Base-by-base conservation (phyloP, 1,140 invertebrate species). In the Drosophila chauvacae region DNA sequence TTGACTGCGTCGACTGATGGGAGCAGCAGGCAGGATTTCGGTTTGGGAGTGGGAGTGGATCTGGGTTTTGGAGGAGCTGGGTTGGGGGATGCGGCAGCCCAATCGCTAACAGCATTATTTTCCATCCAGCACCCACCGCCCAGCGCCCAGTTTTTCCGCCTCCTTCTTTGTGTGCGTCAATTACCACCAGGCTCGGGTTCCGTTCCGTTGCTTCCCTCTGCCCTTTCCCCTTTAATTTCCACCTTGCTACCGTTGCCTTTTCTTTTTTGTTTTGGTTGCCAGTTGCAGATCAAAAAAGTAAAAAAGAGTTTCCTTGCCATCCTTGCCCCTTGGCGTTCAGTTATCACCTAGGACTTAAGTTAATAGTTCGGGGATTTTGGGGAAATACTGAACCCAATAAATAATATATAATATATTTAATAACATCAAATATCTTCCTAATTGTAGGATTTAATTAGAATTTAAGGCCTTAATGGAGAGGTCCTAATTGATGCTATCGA, bases 1-100 rank as follows among this genome's bases (percentile, higher is more conserved):
- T 86, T 72, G 71, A 88, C 76, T 86, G 83, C 83, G 58, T 80
- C 57, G 50, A 60, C 47, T 61, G 73, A 76, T 76, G 73, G 59
- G 23, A 37, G 53, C 39, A 51, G 70, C 33, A 50, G 48, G 53
- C 30, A 16, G 48, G 61, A 42, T 26, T 30, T 20, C 20, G n/a
- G 26, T 26, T 50, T 47, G 45, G 16, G 20, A 35, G 6, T 53
- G 28, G 45, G 16, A 35, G 23, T n/a, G 23, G 23, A 6, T 33
- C 10, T 61, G 28, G 45, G 58, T 26, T 51, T 61, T 23, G 59
- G 63, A 35, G 39, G 28, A 7, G 14, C n/a, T 42, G 50, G 26
- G 28, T 14, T 23, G 23, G 58, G 28, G 45, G 42, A 47, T 51
- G 66, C 48, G 18, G 28, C 58, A 23, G 16, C 53, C 11, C 42